phyloP scores from a whole-genome alignment of 1,140 invertebrate genomes.

The honey bee (Apis mellifera) region DNA sequence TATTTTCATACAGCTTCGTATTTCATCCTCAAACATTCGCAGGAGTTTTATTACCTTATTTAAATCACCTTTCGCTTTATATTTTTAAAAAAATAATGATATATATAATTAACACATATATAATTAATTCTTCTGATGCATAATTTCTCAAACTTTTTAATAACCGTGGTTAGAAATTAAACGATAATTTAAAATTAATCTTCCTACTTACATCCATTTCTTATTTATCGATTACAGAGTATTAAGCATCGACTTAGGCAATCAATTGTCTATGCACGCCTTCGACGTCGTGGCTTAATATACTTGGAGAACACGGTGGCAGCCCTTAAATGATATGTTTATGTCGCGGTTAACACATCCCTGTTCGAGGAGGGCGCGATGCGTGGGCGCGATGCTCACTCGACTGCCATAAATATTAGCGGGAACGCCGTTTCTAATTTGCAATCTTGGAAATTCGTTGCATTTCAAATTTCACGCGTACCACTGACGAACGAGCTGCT shows the following conservation, averaged over 20 bases:
- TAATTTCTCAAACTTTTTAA: no score
- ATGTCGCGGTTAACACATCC: slow-evolving; percentile 13
- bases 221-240: slow-evolving; percentile 18
- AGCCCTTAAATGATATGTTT: slow-evolving; percentile 43
- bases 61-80: no score
- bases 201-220: background rate
- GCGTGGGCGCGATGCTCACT: background rate
- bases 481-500: slow-evolving; percentile 43
- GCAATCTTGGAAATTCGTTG: slow-evolving; percentile 52
- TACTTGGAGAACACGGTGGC: background rate
- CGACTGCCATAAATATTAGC: slow-evolving; percentile 37
- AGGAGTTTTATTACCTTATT: background rate
- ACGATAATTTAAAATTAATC: background rate
- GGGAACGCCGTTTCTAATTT: slow-evolving; percentile 30
- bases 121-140: no score
- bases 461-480: slow-evolving; percentile 45
- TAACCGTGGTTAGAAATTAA: background rate
- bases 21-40: background rate
- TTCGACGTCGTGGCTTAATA: slow-evolving; percentile 3
- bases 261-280: background rate
- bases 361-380: background rate
- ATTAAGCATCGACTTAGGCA: slow-evolving; percentile 22
- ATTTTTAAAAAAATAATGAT: no score
- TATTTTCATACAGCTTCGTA: background rate
- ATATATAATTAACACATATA: no score